phyloP scores from a whole-genome alignment of 2,113 vertebrate species.

The Centropristis striata region DNA sequence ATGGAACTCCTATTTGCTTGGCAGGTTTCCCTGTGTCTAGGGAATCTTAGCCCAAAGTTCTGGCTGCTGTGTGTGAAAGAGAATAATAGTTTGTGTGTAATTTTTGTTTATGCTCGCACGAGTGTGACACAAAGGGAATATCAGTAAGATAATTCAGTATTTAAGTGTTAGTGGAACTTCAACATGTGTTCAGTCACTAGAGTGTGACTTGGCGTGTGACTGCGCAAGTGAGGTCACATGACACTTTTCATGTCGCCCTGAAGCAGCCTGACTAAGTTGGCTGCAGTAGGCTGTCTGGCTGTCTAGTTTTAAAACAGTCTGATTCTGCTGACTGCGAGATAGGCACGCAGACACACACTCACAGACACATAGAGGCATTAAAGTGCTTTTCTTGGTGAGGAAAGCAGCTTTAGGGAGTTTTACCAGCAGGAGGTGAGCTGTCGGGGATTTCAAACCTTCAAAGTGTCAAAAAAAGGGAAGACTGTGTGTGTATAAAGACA shows the following conservation, averaged over 20 bases:
- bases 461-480: constrained; percentile 30
- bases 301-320: constrained; percentile 42
- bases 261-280: background rate
- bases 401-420: constrained; percentile 65
- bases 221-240: constrained; percentile 17
- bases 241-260: constrained; percentile 17
- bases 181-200: background rate
- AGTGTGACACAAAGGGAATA: background rate
- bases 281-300: constrained; percentile 21
- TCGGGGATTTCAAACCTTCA: constrained; percentile 61
- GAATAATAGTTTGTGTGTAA: background rate
- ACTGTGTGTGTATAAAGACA: constrained; percentile 33
- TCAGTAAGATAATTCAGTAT: background rate
- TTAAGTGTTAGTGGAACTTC: constrained; percentile 4
- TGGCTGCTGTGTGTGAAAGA: constrained; percentile 15
- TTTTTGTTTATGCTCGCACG: background rate
- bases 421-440: constrained; percentile 65
- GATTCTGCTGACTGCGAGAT: constrained; percentile 55
- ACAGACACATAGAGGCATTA: constrained; percentile 56
- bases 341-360: constrained; percentile 30
- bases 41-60: constrained; percentile 9
- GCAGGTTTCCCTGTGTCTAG: constrained; percentile 21
- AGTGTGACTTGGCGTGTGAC: constrained; percentile 2
- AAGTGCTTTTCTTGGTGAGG: constrained; percentile 57
- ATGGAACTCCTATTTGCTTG: constrained; percentile 29